These are phyloP conservation scores for Phyto melanocephala DNA, from an alignment of 2,888 invertebrate species.

Conservation along the genomic window DNA sequence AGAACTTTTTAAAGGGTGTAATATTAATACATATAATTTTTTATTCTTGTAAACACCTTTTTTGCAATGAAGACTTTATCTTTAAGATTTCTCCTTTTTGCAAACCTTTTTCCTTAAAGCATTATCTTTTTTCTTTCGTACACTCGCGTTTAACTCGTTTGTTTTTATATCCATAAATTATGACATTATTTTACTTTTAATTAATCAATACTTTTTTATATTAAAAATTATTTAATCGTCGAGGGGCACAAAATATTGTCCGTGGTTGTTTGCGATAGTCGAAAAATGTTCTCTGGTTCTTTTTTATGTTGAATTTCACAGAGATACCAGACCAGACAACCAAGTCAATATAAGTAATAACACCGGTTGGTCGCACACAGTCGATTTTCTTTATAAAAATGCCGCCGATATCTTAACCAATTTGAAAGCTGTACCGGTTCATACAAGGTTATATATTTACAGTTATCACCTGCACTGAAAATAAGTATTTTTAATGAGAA, in stretches of 20 bases:
- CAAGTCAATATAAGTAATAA: no score
- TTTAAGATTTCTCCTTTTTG: slow-evolving; percentile 5
- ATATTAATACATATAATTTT: slow-evolving; percentile 35
- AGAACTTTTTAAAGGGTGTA: slow-evolving; percentile 14
- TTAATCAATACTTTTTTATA: slow-evolving; percentile 60
- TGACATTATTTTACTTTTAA: slow-evolving; percentile 34
- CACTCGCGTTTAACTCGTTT: slow-evolving; percentile 27
- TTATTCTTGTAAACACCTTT: slow-evolving; percentile 42
- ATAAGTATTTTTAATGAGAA: no score
- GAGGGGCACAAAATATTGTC: slow-evolving; percentile 39
- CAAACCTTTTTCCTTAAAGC: background rate
- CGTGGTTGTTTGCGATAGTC: slow-evolving; percentile 16
- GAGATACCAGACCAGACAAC: slow-evolving; percentile 9
- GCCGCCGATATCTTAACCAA: no score
- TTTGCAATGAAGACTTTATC: slow-evolving; percentile 31
- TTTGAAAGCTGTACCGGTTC: no score
- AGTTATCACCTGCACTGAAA: no score
- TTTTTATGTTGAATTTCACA: slow-evolving; percentile 31
- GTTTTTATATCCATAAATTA: slow-evolving; percentile 17
- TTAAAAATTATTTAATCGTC: slow-evolving; percentile 62
- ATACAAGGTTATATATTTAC: no score
- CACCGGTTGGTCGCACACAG: no score
- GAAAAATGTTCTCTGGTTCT: slow-evolving; percentile 46
- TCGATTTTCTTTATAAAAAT: no score
- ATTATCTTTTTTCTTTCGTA: slow-evolving; percentile 23